Evolutionary conservation across 2,113 vertebrate species (phyloP), one percentile per base, ranked within the genome.

Genomic region (Carollia perspicillata): DNA sequence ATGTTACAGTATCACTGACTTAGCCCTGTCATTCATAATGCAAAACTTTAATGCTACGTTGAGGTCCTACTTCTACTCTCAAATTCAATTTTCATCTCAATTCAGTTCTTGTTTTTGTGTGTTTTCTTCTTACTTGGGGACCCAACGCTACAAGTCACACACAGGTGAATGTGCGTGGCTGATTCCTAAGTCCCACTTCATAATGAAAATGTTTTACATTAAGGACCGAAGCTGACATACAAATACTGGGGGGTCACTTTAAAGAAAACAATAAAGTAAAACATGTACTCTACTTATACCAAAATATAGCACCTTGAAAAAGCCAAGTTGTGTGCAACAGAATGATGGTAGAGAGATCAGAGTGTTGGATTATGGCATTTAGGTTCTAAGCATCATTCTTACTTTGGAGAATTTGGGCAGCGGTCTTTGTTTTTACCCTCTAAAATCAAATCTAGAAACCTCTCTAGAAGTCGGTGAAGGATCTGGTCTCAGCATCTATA

Each of bases 211-310:
- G 3, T 65, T 77, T 90, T 66, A 95, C 28, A 55, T 8, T 92
- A 87, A 97, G 53, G 92, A 71, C 84, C 20, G 16, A 89, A 89
- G 87, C 8, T 68, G 37, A 88, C 17, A 85, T 35, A 79, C 80
- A 87, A 80, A 81, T 55, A 10, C 12, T 58, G 14, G 8, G 84
- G 10, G 28, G 81, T 53, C 20, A 68, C 63, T 66, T 69, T 51
- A 6, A 83, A 68, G 87, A 47, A 75, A 49, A 95, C 90, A 93
- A 90, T 65, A 10, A 66, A 72, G 60, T 44, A 33, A 63, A 86
- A 93, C 80, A 42, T 37, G 26, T 9, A 65, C 22, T 90, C 42
- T 68, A 84, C 88, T 88, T 95, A 81, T 3, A 81, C 3, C 16
- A 68, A 89, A 83, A 78, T 51, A 84, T 0, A 84, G 44, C 33